Evolutionary conservation across 2,888 invertebrate genomes (phyloP), one percentile per base, ranked within the genome.

Genomic region (Mimachlamys varia): DNA sequence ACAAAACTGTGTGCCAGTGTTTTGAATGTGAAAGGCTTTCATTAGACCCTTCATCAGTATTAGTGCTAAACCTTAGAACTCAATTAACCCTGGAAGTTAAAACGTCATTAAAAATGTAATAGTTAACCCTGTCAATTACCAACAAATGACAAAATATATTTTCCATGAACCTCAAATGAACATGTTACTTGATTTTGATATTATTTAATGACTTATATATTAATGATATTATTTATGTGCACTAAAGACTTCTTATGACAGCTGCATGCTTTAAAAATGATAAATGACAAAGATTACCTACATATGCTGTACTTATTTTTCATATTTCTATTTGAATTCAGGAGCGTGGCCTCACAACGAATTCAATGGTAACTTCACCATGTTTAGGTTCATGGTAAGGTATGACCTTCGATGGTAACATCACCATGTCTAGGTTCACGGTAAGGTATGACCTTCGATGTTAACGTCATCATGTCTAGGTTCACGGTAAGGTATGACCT

Each of bases 41-140:
- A 76, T 76, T 76, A 76, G 76, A 27, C 33, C 76, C 76, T 76
- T 76, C 76, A 33, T 76, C 76, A 76, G 76, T 0, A 76, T 76
- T 76, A 76, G 33, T 15, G 33, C 22, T 76, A 76, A 76, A 27
- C 27, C 27, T 12, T 33, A 33, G 33, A 76, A 12, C 76, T 22
- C 19, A 76, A 76, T 33, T 76, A 76, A 27, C 33, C 76, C 33
- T 27, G 13, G 27, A 76, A 10, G 7, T 76, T 76, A 76, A 76
- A 76, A 76, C 76, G 33, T 33, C 76, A 76, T 76, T 62, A 62
- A 62, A 27, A 33, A 33, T 5, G 0, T 10, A 10, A 76, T 0
- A 76, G 17, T 76, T 76, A 76, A 76, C 27, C 33, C 76, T 33
- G 76, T 76, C 33, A 76, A 33, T 76, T 76, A 76, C 27, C 33